Base-by-base conservation (phyloP, 2,888 invertebrate genomes). In the Anodontia alba region DNA sequence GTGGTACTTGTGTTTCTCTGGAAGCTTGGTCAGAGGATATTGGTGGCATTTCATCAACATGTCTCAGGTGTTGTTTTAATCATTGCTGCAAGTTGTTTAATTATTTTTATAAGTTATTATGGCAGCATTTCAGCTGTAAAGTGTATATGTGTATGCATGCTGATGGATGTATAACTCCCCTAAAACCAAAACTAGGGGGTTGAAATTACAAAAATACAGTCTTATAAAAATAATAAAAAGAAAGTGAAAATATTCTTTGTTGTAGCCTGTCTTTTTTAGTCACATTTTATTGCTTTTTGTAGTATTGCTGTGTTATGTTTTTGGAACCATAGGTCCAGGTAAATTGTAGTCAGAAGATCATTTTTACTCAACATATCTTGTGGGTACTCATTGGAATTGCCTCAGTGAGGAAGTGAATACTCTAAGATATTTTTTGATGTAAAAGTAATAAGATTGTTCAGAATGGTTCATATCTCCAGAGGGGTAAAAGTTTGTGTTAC, bases 131-230 rank as follows among this genome's bases (percentile, higher is more conserved):
- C 26, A 23, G 31, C 29, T 62, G 62, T 20, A 20, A 12, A 20
- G 31, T 17, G 33, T 62, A 62, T 3, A 62, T 62, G 62, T 62
- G 62, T 62, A 12, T 62, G 62, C 62, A 62, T 62, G 62, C 62
- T 33, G 62, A 62, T 17, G 62, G 20, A 62, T 62, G 62, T 62
- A 62, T 31, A 62, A 62, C 62, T 33, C 17, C 33, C 33, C 8
- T 33, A 10, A 15, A 26, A 12, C 5, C 3, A 26, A 54, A 54
- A 46, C 8, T 29, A 62, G 62, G 33, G 33, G 20, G 62, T 62
- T 62, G 62, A 62, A 62, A 62, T 31, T 62, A 10, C 29, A 62
- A 62, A 62, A 62, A 62, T 62, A 62, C 62, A 62, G 62, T 62
- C 62, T 33, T 62, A 62, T 8, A 62, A 62, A 62, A 62, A 62